Conservation (phyloP, 2,888 invertebrate species). For the Drosophila tripunctata region DNA sequence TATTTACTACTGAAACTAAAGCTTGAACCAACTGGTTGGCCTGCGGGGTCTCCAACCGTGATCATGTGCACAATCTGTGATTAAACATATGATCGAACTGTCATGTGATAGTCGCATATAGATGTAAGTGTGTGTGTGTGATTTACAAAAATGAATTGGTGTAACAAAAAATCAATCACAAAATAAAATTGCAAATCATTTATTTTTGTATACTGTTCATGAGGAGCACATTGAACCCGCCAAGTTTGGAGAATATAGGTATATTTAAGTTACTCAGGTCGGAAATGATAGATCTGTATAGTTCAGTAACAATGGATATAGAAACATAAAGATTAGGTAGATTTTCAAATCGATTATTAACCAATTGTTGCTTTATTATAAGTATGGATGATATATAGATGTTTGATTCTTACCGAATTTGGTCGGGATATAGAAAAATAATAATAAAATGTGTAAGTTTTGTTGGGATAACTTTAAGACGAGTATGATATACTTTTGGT, state of each 20-base stretch:
- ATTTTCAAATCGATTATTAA: too few species aligned
- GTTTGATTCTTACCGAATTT: too few species aligned
- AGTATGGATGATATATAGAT: too few species aligned
- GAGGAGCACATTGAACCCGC: slow-evolving; percentile 1
- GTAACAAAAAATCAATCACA: slow-evolving; percentile 8
- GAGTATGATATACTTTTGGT: too few species aligned
- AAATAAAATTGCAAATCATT: slow-evolving; percentile 1
- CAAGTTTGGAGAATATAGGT: not conserved
- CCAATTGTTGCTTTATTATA: too few species aligned
- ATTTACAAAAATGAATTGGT: slow-evolving; percentile 7
- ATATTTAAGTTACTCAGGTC: not conserved
- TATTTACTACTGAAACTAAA: too few species aligned
- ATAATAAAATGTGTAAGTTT: too few species aligned
- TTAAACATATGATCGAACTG: slow-evolving; percentile 32
- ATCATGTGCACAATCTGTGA: slow-evolving; percentile 43
- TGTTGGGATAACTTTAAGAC: too few species aligned
- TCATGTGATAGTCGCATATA: slow-evolving; percentile 36
- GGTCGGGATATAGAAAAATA: too few species aligned
- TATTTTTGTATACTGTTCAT: not conserved
- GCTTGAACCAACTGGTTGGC: slow-evolving; percentile 30
- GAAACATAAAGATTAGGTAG: too few species aligned
- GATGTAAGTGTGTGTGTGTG: not conserved
- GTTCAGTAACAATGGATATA: too few species aligned
- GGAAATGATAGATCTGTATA: too few species aligned
- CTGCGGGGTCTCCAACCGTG: slow-evolving; percentile 21